Conservation (phyloP, 2,888 invertebrate genomes). For the Tubiluchus corallicola region DNA sequence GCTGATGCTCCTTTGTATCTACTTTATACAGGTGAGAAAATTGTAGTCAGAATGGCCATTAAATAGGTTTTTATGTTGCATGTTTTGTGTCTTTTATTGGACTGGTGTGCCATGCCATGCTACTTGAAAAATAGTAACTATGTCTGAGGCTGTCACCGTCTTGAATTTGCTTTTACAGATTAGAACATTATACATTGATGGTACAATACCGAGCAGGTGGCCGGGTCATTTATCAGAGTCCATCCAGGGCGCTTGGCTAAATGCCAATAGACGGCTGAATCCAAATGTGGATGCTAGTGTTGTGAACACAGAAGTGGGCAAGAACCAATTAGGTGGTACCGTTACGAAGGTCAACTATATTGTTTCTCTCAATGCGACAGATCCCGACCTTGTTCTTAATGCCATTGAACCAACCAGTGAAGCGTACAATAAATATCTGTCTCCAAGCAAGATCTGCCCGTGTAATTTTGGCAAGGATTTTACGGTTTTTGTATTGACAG, state of each 20-base stretch:
- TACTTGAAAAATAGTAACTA: no score
- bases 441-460: not conserved
- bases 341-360: conserved; percentile 1
- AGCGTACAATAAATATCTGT: not conserved
- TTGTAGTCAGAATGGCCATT: no score
- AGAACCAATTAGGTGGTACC: not conserved
- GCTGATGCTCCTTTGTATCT: no score
- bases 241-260: not conserved
- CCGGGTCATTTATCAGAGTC: not conserved
- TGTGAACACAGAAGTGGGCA: not conserved
- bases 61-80: no score
- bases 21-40: no score
- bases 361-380: not conserved
- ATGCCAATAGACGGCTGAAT: not conserved
- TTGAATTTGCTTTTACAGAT: no score
- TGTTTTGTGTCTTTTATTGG: no score
- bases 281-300: not conserved
- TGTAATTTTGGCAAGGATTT: not conserved
- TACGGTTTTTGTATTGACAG: not conserved
- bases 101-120: no score
- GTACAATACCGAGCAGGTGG: not conserved
- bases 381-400: not conserved
- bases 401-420: not conserved
- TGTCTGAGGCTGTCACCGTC: no score
- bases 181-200: not conserved